Conservation (phyloP, 2,797 vertebrate genomes). For the Myotis planiceps region DNA sequence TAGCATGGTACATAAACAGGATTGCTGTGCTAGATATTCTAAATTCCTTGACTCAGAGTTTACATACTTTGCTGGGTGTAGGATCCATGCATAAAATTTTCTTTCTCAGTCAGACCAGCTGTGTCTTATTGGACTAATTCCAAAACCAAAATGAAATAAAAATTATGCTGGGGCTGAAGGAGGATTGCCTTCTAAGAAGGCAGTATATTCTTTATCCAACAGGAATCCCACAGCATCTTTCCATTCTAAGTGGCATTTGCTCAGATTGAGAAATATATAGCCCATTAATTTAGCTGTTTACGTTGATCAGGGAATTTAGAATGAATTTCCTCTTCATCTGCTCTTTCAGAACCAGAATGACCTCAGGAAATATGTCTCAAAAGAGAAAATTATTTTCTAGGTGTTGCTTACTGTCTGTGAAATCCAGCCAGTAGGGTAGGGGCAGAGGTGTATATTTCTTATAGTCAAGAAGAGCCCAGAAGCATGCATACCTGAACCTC, state of each 20-base stretch:
- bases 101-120: not conserved
- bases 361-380: not conserved
- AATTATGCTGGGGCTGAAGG: not conserved
- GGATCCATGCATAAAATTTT: not conserved
- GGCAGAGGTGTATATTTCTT: not conserved
- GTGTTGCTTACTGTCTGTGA: not conserved
- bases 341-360: not conserved
- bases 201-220: not conserved
- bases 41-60: not conserved
- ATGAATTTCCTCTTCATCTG: not conserved
- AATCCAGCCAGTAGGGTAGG: not conserved
- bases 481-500: not conserved
- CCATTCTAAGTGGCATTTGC: not conserved
- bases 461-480: not conserved
- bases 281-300: not conserved
- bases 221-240: not conserved
- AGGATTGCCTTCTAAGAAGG: not conserved
- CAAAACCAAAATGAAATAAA: conserved; percentile 23
- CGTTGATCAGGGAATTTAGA: not conserved
- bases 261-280: not conserved
- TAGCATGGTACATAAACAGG: not conserved
- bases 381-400: not conserved
- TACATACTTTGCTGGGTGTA: not conserved
- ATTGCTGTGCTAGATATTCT: not conserved
- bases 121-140: not conserved